These are phyloP conservation scores for Agonopterix subpropinquella DNA, from an alignment of 2,888 invertebrate genomes.

Conservation along the genomic window DNA sequence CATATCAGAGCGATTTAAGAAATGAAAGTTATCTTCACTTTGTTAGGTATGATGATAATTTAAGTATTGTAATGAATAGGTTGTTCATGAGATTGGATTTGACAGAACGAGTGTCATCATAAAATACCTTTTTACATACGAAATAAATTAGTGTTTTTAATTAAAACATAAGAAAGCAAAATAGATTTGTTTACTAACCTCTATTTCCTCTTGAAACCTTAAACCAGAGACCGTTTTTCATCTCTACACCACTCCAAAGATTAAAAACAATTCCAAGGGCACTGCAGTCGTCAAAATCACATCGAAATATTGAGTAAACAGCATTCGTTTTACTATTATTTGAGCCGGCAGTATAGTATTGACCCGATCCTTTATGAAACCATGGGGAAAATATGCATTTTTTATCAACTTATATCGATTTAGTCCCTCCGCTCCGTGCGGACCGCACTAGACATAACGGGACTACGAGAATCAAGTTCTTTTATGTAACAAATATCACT, in stretches of 20 bases:
- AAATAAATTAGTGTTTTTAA: too few species aligned
- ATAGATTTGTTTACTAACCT: constrained; percentile 60
- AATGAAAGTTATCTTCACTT: too few species aligned
- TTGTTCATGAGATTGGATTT: too few species aligned
- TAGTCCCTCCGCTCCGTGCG: constrained; percentile 25
- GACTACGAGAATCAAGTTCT: constrained; percentile 39
- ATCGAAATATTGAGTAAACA: constrained; percentile 27
- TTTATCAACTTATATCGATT: constrained; percentile 70
- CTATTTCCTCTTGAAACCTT: constrained; percentile 23
- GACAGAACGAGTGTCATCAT: too few species aligned
- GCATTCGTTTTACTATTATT: constrained; percentile 21
- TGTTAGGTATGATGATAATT: too few species aligned
- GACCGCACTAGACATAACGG: constrained; percentile 25
- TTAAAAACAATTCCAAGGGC: constrained; percentile 19
- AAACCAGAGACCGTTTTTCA: constrained; percentile 27
- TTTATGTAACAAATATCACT: constrained; percentile 53
- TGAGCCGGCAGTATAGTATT: constrained; percentile 31
- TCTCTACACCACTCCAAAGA: constrained; percentile 29
- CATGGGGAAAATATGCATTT: constrained; percentile 70
- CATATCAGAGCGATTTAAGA: too few species aligned
- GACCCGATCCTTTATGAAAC: constrained; percentile 57
- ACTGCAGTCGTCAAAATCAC: constrained; percentile 30
- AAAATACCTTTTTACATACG: too few species aligned
- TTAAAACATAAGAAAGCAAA: constrained; percentile 10
- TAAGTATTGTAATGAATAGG: too few species aligned